Evolutionary conservation across 2,113 vertebrate genomes (phyloP).

Genomic region (Pithys albifrons): DNA sequence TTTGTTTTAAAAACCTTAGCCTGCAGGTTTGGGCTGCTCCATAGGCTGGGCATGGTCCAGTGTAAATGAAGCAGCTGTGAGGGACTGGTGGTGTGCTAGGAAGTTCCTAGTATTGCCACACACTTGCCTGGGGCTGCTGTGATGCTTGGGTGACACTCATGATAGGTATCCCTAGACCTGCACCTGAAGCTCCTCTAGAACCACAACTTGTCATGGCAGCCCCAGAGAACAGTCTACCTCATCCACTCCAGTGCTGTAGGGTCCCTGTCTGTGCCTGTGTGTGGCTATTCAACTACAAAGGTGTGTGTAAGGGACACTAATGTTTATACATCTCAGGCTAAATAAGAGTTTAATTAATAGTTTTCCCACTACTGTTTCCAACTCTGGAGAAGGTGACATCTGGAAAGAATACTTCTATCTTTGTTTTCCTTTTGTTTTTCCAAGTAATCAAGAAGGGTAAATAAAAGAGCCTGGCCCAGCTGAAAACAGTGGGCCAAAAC

Average conservation of each 20-base stretch:
- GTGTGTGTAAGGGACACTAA: background rate
- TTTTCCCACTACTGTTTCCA: background rate
- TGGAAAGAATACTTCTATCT: background rate
- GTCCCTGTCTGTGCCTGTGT: too few species aligned
- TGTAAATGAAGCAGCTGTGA: background rate
- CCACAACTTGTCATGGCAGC: background rate
- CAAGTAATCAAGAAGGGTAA: background rate
- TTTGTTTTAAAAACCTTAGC: background rate
- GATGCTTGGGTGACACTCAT: background rate
- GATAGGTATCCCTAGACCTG: too few species aligned
- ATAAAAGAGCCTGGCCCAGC: background rate
- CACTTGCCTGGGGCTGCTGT: background rate
- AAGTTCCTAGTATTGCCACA: accelerated
- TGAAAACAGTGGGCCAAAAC: background rate
- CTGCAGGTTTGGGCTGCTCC: background rate
- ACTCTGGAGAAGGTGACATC: accelerated
- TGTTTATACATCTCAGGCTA: accelerated
- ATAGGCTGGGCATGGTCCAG: background rate
- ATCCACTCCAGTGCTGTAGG: background rate
- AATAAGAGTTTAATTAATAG: background rate
- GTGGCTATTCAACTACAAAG: accelerated
- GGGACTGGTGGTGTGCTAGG: background rate
- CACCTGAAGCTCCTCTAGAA: background rate
- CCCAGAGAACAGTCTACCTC: background rate
- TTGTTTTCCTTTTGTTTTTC: background rate